Evolutionary conservation across 2,888 invertebrate species (phyloP).

Genomic region (Troides oblongomaculatus): DNA sequence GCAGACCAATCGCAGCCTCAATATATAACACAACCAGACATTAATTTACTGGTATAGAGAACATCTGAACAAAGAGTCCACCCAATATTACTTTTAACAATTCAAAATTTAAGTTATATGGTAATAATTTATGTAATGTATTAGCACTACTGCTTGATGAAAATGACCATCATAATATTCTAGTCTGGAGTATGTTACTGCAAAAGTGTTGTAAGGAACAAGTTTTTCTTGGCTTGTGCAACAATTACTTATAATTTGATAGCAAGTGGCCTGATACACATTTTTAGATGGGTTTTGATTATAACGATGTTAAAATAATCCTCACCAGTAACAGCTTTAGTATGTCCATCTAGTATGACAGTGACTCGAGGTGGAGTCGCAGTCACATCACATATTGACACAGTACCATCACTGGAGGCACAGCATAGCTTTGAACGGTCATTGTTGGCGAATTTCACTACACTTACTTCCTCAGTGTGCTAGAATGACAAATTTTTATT

Average conservation of each 20-base stretch:
- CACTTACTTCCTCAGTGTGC: slow-evolving; percentile 85
- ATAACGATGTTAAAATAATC: not conserved
- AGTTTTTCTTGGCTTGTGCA: no score
- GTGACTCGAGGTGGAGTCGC: slow-evolving; percentile 86
- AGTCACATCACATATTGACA: slow-evolving; percentile 89
- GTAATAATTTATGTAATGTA: no score
- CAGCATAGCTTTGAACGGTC: slow-evolving; percentile 89
- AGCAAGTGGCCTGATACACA: no score
- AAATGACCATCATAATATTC: no score
- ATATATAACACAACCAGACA: not conserved
- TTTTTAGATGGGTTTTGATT: not conserved
- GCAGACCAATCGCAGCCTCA: slow-evolving; percentile 92
- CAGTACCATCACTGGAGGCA: slow-evolving; percentile 87
- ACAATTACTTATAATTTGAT: no score
- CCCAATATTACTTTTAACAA: no score
- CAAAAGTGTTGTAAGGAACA: no score
- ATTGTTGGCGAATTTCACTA: slow-evolving; percentile 91
- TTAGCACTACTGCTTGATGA: no score
- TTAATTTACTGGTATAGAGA: no score
- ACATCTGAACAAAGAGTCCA: no score
- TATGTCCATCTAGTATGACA: slow-evolving; percentile 87
- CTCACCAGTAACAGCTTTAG: slow-evolving; percentile 85
- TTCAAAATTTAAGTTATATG: no score
- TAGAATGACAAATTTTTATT: slow-evolving; percentile 42
- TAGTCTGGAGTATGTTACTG: no score